Conservation (phyloP, 2,888 invertebrate species). For the Pandemis cinnamomeana region DNA sequence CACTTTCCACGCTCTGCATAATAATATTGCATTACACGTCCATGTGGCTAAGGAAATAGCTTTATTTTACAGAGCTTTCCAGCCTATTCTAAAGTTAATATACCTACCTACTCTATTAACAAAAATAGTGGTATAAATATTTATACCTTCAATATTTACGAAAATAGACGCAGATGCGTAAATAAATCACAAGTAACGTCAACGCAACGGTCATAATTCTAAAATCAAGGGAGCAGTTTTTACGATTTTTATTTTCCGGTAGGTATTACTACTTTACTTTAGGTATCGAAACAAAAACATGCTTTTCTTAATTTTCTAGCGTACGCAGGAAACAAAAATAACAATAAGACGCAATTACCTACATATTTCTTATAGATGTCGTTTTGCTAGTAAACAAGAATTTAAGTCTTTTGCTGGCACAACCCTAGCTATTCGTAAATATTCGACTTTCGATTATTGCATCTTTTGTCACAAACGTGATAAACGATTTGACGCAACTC, state of each 20-base stretch:
- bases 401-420: too few relatives aligned
- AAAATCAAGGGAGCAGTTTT: too few relatives aligned
- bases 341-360: not conserved
- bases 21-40: not conserved
- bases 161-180: not conserved
- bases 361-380: too few relatives aligned
- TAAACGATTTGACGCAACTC: not conserved
- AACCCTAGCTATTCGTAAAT: too few relatives aligned
- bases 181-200: conserved; percentile 11
- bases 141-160: not conserved
- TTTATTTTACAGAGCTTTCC: not conserved
- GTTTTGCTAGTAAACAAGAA: too few relatives aligned
- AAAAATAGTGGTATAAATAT: not conserved
- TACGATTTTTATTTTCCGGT: too few relatives aligned
- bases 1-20: not conserved
- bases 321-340: too few relatives aligned
- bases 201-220: conserved; percentile 9
- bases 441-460: not conserved
- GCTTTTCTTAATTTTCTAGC: too few relatives aligned
- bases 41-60: not conserved
- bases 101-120: not conserved
- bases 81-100: not conserved
- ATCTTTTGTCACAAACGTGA: not conserved
- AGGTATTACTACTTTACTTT: too few relatives aligned
- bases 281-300: too few relatives aligned